phyloP scores from a whole-genome alignment of 2,797 vertebrate genomes.

The Zenarchopterus dispar region DNA sequence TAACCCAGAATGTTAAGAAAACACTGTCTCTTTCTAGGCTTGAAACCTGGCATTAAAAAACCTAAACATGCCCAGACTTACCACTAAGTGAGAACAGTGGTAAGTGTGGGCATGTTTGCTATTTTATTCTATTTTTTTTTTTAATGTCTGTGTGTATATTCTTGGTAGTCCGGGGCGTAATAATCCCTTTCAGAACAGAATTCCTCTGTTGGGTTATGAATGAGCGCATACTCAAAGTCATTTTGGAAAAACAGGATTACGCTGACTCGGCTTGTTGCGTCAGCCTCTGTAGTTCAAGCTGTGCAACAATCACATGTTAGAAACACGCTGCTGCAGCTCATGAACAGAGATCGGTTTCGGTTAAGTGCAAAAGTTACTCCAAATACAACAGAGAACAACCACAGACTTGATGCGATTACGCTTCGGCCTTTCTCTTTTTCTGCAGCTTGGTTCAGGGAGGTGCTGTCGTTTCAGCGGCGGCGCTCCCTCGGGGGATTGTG shows the following conservation, averaged over 20 bases:
- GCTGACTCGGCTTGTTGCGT: constrained; percentile 15
- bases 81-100: too few relatives aligned
- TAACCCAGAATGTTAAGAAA: too few relatives aligned
- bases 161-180: too few relatives aligned
- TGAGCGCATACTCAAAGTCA: constrained; percentile 40
- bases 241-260: constrained; percentile 55
- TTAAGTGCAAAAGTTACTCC: constrained; percentile 5
- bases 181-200: too few relatives aligned
- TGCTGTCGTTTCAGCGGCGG: constrained; percentile 7
- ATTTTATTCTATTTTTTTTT: too few relatives aligned
- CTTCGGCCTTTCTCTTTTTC: constrained; percentile 6
- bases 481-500: constrained; percentile 19
- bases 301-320: constrained; percentile 51
- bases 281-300: constrained; percentile 25
- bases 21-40: too few relatives aligned
- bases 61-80: too few relatives aligned
- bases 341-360: constrained; percentile 13
- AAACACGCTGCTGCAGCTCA: constrained; percentile 44
- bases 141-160: too few relatives aligned
- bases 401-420: constrained; percentile 6
- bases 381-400: constrained; percentile 2
- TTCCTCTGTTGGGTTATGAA: constrained; percentile 10
- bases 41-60: too few relatives aligned
- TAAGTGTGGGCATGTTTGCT: too few relatives aligned
- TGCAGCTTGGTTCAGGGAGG: constrained; percentile 37